Percentiles rank a stretch among this genome's conserved stretches.
Conservation (phyloP, 2,888 invertebrate species). For the Yponomeuta cagnagella region DNA sequence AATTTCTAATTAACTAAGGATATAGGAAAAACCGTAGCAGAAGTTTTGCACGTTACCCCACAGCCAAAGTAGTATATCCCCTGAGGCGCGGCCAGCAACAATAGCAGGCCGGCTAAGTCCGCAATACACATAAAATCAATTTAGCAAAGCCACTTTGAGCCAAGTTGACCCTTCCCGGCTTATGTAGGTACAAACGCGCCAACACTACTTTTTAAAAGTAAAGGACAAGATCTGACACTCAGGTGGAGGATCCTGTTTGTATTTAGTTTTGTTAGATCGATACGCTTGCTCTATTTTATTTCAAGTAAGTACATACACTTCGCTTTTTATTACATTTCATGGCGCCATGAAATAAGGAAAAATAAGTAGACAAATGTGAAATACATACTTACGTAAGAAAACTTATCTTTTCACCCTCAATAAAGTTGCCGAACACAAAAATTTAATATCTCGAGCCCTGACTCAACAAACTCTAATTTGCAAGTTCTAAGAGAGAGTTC, state of each 20-base stretch:
- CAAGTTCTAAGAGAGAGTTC: not conserved
- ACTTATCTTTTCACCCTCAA: not conserved
- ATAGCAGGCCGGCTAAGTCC: constrained; percentile 47
- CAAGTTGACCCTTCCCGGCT: constrained; percentile 54
- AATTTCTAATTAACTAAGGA: not conserved
- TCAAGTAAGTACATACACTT: not conserved
- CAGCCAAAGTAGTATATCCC: constrained; percentile 43
- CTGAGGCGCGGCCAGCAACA: constrained; percentile 35
- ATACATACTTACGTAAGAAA: too few species aligned
- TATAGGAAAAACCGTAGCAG: not conserved
- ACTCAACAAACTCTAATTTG: constrained; percentile 2
- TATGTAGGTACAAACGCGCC: constrained; percentile 45
- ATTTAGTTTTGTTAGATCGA: not conserved
- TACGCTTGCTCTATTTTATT: not conserved
- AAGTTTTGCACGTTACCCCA: constrained; percentile 24
- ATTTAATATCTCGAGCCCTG: not conserved
- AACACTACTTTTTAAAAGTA: constrained; percentile 20
- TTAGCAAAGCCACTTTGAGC: constrained; percentile 66
- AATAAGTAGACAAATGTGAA: too few species aligned
- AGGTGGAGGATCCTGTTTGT: constrained; percentile 3
- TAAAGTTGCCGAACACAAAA: not conserved
- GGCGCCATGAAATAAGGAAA: too few species aligned
- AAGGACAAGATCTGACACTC: constrained; percentile 5
- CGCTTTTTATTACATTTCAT: not conserved
- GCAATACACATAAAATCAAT: constrained; percentile 73